phyloP scores from a whole-genome alignment of 2,888 invertebrate genomes.

The Mactromeris polynyma region DNA sequence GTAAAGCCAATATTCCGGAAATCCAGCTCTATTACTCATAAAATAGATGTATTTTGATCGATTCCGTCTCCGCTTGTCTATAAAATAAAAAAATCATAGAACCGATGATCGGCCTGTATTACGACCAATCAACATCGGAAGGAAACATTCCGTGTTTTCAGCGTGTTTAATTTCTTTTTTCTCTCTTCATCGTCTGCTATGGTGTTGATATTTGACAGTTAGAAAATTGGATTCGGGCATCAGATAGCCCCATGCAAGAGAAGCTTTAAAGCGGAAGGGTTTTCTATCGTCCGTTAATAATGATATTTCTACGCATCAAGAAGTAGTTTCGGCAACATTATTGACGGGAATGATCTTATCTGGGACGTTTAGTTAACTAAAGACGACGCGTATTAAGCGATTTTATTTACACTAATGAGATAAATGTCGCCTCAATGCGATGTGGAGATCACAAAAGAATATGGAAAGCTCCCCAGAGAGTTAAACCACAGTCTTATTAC shows the following conservation, averaged over 20 bases:
- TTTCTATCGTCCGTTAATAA: slow-evolving; percentile 67
- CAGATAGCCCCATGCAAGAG: slow-evolving; percentile 60
- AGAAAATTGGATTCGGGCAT: slow-evolving; percentile 84
- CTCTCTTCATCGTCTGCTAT: slow-evolving; percentile 72
- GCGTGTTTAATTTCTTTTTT: slow-evolving; percentile 80
- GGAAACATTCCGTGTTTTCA: slow-evolving; percentile 71
- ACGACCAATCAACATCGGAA: slow-evolving; percentile 74
- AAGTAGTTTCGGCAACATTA: slow-evolving; percentile 44
- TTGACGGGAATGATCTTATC: slow-evolving; percentile 65
- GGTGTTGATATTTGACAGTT: slow-evolving; percentile 78
- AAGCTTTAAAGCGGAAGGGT: slow-evolving; percentile 57
- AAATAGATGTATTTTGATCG: slow-evolving; percentile 35
- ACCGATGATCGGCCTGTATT: slow-evolving; percentile 61
- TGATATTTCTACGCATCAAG: slow-evolving; percentile 67
- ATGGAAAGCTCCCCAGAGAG: slow-evolving; percentile 60
- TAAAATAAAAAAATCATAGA: slow-evolving; percentile 41
- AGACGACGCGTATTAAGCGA: slow-evolving; percentile 61
- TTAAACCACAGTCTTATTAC: slow-evolving; percentile 56
- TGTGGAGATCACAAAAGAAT: slow-evolving; percentile 66
- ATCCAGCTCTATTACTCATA: slow-evolving; percentile 32
- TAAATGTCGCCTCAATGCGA: slow-evolving; percentile 60
- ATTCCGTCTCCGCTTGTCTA: slow-evolving; percentile 41
- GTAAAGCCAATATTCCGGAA: slow-evolving; percentile 17
- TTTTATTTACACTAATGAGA: slow-evolving; percentile 68
- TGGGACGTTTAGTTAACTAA: slow-evolving; percentile 65